phyloP scores from a whole-genome alignment of 2,797 vertebrate species.

The Cephalopachus bancanus region DNA sequence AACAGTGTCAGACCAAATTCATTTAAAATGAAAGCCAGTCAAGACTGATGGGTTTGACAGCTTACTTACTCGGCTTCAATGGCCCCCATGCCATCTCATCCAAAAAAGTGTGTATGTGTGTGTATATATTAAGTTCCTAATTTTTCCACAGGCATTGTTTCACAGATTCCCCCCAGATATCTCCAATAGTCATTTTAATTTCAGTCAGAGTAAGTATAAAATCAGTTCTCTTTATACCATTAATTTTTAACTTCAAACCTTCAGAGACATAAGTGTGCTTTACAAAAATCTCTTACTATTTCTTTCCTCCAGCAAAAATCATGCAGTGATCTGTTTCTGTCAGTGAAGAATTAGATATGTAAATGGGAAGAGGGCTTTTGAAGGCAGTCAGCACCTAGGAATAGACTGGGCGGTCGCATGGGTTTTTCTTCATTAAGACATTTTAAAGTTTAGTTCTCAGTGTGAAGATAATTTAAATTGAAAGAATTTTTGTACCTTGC shows the following conservation, averaged over 20 bases:
- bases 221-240: conserved; percentile 61
- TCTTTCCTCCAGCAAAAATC: conserved; percentile 75
- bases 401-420: conserved; percentile 71
- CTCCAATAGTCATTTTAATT: conserved; percentile 76
- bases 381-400: conserved; percentile 72
- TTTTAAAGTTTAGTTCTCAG: conserved; percentile 83
- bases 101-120: neutral
- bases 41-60: conserved; percentile 66
- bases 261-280: conserved; percentile 68
- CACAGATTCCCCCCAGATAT: conserved; percentile 58
- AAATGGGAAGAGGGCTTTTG: conserved; percentile 79
- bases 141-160: conserved; percentile 67
- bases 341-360: conserved; percentile 76
- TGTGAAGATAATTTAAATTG: conserved; percentile 85
- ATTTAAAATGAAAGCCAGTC: conserved; percentile 72
- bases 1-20: neutral
- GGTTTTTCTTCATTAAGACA: conserved; percentile 82
- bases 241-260: conserved; percentile 77
- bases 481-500: conserved; percentile 82
- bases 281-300: conserved; percentile 66
- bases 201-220: conserved; percentile 63
- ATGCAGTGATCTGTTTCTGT: conserved; percentile 61
- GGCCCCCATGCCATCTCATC: neutral
- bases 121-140: conserved; percentile 27
- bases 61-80: neutral